A percentile compares a stretch with the other conserved stretches of the same genome.
Conservation (phyloP, 2,113 vertebrate species). For the Puntigrus tetrazona region DNA sequence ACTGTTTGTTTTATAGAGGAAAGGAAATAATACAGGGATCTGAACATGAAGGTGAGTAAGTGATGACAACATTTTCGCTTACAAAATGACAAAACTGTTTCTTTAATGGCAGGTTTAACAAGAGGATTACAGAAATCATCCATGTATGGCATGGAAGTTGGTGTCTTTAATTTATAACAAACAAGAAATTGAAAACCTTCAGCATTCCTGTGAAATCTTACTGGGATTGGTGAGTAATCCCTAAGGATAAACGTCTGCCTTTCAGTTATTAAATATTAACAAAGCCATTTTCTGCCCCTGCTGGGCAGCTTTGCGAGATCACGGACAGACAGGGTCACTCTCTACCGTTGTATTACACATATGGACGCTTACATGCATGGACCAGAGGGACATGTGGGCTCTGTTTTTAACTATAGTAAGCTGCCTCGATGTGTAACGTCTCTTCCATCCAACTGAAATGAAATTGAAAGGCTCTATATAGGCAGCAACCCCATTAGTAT, state of each 20-base stretch:
- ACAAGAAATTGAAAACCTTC: neutral
- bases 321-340: slow-evolving; percentile 63
- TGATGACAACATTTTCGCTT: neutral
- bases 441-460: neutral
- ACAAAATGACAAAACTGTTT: neutral
- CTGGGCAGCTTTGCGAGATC: slow-evolving; percentile 63
- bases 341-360: slow-evolving; percentile 52
- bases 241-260: slow-evolving; percentile 58
- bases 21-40: neutral
- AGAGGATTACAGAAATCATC: slow-evolving; percentile 13
- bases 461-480: neutral
- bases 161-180: neutral
- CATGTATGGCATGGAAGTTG: neutral
- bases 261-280: slow-evolving; percentile 74
- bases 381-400: neutral
- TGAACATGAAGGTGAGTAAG: slow-evolving; percentile 11
- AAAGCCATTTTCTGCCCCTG: slow-evolving; percentile 58
- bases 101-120: neutral
- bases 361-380: neutral
- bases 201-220: neutral
- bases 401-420: neutral
- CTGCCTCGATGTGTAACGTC: neutral
- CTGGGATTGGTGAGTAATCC: slow-evolving; percentile 30
- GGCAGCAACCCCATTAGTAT: slow-evolving; percentile 9
- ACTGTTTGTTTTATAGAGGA: neutral